Conservation (phyloP, 2,797 vertebrate species). For the Psittacula echo region DNA sequence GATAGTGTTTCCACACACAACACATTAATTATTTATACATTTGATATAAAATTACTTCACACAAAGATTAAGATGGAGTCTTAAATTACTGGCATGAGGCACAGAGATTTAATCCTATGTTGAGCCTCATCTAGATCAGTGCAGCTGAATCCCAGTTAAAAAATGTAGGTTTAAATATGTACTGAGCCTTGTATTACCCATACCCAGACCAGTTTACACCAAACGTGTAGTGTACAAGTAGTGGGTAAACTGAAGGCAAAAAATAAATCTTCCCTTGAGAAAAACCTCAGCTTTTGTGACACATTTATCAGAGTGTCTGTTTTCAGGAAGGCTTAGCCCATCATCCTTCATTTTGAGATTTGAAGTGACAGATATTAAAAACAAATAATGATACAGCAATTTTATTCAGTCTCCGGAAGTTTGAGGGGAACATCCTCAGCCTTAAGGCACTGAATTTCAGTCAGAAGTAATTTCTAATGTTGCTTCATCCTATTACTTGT, state of each 20-base stretch:
- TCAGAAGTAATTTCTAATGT: conserved; percentile 76
- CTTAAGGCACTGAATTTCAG: conserved; percentile 72
- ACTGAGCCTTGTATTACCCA: not conserved
- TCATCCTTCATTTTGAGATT: conserved; percentile 37
- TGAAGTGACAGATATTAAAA: conserved; percentile 69
- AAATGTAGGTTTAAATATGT: not conserved
- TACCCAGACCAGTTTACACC: not conserved
- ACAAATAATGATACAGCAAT: conserved; percentile 61
- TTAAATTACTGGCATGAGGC: not conserved
- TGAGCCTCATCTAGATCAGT: not conserved
- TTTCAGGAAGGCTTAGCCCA: conserved; percentile 55
- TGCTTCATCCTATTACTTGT: conserved; percentile 73
- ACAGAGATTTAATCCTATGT: conserved; percentile 5
- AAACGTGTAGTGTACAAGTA: not conserved
- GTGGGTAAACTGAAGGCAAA: not conserved
- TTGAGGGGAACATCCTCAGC: conserved; percentile 63
- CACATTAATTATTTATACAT: conserved; percentile 68
- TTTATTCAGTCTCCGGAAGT: conserved; percentile 59
- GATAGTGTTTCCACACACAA: not conserved
- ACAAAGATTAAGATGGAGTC: conserved; percentile 26
- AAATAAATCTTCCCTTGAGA: conserved; percentile 20
- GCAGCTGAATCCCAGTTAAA: not conserved
- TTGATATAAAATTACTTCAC: conserved; percentile 31
- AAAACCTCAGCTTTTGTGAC: conserved; percentile 43
- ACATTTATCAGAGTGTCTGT: conserved; percentile 40